Evolutionary conservation across 2,797 vertebrate species (phyloP), one percentile per base, ranked within the genome.

Genomic region (Platyrinchus mystaceus): DNA sequence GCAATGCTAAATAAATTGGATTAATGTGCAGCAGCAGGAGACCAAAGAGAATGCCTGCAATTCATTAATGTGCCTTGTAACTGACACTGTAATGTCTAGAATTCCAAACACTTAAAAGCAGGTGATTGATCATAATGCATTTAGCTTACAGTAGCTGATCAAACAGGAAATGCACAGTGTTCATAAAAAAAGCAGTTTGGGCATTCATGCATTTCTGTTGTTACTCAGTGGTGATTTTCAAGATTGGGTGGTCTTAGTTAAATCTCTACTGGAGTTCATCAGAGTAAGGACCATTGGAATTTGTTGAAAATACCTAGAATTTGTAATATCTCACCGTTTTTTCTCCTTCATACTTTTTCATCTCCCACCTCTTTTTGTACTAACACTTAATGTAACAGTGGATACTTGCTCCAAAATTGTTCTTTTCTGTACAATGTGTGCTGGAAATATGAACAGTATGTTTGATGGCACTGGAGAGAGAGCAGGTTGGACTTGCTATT

Each of bases 1-100:
- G 71, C 37, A 81, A 41, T 56, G 44, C 47, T 63, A 68, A 83
- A 39, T 85, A 70, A 83, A 92, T 90, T 74, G 26, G 43, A 92
- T 84, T 78, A 60, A 18, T 22, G 21, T 59, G 60, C 30, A n/a
- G 10, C 9, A 49, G 21, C 41, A 74, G 34, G 73, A 90, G 64
- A 80, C 73, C 58, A 63, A 90, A 77, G 66, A 75, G 28, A 47
- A 47, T 56, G 32, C 39, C 52, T 69, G 36, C 53, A 63, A 41
- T 95, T 87, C 76, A 63, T 88, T 90, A 74, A 41, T 37, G 44
- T 64, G 41, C 41, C 53, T 70, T 81, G 26, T 86, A 81, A 84
- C 60, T 74, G 79, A 32, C 60, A 49, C 18, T 52, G 39, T 87
- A 34, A 74, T 44, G 13, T 56, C 52, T 87, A 56, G 49, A 88